These are phyloP conservation scores for Glyptemys insculpta DNA, from an alignment of 2,797 vertebrate genomes.

Conservation along the genomic window DNA sequence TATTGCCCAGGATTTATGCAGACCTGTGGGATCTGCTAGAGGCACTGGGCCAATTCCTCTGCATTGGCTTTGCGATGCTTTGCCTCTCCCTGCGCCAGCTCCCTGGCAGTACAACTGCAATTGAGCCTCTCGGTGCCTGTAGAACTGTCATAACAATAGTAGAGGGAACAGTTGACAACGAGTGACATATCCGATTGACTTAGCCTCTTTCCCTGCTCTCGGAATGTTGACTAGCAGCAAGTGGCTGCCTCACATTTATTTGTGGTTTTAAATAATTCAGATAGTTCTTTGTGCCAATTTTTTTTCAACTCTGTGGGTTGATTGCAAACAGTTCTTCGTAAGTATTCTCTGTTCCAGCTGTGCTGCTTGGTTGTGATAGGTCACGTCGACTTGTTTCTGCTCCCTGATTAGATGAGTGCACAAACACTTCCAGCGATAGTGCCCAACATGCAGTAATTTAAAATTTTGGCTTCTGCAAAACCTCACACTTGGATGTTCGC, in stretches of 20 bases:
- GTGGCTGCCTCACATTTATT: slow-evolving; percentile 33
- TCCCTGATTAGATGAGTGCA: background rate
- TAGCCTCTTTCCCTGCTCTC: background rate
- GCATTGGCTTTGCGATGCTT: rapidly evolving
- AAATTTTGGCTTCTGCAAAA: background rate
- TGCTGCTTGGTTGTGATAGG: background rate
- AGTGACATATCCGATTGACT: background rate
- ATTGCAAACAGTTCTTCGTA: background rate
- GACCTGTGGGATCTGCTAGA: background rate
- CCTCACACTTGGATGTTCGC: background rate
- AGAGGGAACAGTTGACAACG: background rate
- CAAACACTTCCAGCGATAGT: background rate
- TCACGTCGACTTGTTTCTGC: background rate
- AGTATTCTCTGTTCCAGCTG: background rate
- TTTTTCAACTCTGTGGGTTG: background rate
- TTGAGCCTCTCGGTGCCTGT: background rate
- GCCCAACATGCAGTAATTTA: background rate
- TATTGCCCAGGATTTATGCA: background rate
- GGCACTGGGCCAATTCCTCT: background rate
- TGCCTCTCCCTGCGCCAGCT: rapidly evolving
- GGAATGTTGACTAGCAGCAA: slow-evolving; percentile 52
- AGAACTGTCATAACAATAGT: background rate
- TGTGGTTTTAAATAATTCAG: background rate
- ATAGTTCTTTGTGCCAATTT: background rate
- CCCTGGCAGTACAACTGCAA: rapidly evolving